These are phyloP conservation scores for Mesorhabditis spiculigera DNA, from an alignment of 2,888 invertebrate genomes.

Conservation along the genomic window DNA sequence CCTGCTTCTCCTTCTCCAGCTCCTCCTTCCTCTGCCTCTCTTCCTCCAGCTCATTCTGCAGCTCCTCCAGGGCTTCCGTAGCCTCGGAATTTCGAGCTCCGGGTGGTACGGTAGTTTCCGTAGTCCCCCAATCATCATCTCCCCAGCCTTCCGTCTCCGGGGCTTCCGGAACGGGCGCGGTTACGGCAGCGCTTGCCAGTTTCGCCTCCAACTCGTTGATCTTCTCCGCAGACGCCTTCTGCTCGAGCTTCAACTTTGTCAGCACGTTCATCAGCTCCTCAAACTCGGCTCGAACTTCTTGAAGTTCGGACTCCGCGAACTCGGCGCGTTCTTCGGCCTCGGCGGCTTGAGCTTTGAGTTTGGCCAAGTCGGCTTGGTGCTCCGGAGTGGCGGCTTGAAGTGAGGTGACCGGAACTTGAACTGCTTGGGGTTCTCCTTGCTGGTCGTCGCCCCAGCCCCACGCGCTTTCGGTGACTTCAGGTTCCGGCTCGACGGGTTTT, in stretches of 20 bases:
- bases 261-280: constrained; percentile 8
- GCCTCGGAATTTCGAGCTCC: constrained; percentile 3
- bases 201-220: background rate
- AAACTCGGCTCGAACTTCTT: background rate
- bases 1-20: no score
- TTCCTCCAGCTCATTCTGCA: no score
- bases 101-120: constrained; percentile 8
- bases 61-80: no score
- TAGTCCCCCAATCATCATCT: constrained; percentile 14
- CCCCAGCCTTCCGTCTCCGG: background rate
- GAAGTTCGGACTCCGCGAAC: background rate
- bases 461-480: constrained; percentile 6
- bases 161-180: constrained; percentile 9
- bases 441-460: constrained; percentile 5
- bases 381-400: background rate
- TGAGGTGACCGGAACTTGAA: background rate
- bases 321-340: background rate
- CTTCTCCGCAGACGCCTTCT: background rate
- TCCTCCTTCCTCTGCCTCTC: no score
- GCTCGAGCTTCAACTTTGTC: constrained; percentile 8
- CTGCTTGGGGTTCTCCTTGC: background rate
- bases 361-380: background rate
- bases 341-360: background rate
- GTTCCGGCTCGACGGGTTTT: no score
- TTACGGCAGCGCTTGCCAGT: constrained; percentile 12